Conservation (phyloP, 2,888 invertebrate species). For the Sminthurides aquaticus region DNA sequence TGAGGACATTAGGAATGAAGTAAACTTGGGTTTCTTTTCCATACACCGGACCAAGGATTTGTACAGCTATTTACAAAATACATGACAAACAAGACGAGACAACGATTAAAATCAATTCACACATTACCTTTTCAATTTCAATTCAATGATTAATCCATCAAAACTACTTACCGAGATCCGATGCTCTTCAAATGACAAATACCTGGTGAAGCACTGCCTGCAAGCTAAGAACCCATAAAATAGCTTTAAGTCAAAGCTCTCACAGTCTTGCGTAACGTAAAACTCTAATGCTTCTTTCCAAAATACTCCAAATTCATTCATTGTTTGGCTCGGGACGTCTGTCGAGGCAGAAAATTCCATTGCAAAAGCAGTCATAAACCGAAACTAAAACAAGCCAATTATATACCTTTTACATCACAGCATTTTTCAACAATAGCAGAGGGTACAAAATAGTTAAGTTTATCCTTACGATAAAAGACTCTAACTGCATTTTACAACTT, state of each 20-base stretch:
- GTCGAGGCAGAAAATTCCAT: background rate
- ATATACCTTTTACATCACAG: too few relatives aligned
- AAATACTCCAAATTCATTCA: background rate
- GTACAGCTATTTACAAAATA: too few relatives aligned
- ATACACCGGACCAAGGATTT: background rate
- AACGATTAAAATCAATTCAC: too few relatives aligned
- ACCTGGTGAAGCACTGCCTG: background rate
- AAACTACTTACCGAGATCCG: background rate
- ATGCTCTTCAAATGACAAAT: background rate
- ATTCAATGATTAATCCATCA: too few relatives aligned
- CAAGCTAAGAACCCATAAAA: background rate
- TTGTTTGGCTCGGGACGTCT: background rate
- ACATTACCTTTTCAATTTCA: too few relatives aligned
- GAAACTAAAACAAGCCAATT: background rate
- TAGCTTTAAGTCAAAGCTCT: background rate
- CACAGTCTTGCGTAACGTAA: background rate
- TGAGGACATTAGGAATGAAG: background rate
- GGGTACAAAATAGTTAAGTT: too few relatives aligned
- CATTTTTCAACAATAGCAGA: too few relatives aligned
- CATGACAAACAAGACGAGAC: too few relatives aligned
- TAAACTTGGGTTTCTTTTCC: background rate
- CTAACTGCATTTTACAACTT: too few relatives aligned
- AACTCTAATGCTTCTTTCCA: background rate
- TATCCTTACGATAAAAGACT: too few relatives aligned
- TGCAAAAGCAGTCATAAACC: background rate